These are phyloP conservation scores for Tapera naevia DNA, from an alignment of 2,797 vertebrate genomes.

Conservation along the genomic window DNA sequence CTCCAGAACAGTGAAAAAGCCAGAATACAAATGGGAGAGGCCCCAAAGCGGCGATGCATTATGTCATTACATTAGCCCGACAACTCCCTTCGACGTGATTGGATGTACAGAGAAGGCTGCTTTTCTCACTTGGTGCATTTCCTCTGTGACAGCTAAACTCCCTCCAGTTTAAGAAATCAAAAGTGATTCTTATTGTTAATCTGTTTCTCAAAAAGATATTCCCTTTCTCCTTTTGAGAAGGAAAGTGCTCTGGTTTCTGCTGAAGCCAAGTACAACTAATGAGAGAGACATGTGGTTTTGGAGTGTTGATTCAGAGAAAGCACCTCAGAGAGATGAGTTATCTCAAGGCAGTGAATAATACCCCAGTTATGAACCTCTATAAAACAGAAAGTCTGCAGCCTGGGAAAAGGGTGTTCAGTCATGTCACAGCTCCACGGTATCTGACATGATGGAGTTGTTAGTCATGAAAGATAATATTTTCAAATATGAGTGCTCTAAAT, in stretches of 20 bases:
- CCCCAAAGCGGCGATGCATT: neutral
- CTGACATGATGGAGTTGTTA: neutral
- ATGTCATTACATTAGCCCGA: neutral
- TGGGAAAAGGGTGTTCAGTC: neutral
- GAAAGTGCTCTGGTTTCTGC: neutral
- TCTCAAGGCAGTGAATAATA: neutral
- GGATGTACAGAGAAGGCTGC: neutral
- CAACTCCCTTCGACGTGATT: fast-evolving
- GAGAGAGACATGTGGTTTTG: neutral
- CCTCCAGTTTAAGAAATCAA: neutral
- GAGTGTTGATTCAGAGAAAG: neutral
- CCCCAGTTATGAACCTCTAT: neutral
- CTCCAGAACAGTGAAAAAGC: neutral
- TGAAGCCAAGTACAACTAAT: neutral
- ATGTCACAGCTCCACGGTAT: neutral
- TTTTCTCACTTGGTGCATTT: neutral
- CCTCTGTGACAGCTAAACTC: neutral
- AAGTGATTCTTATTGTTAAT: neutral
- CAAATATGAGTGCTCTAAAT: neutral
- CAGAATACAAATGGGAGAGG: neutral
- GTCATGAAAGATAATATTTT: neutral
- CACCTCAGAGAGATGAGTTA: neutral
- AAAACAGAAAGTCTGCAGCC: neutral
- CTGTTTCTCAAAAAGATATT: neutral
- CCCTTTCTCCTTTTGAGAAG: neutral